Percentiles rank a stretch among this genome's conserved stretches.
phyloP scores from a whole-genome alignment of 2,797 vertebrate genomes.

The Cryptoblepharus egeriae region DNA sequence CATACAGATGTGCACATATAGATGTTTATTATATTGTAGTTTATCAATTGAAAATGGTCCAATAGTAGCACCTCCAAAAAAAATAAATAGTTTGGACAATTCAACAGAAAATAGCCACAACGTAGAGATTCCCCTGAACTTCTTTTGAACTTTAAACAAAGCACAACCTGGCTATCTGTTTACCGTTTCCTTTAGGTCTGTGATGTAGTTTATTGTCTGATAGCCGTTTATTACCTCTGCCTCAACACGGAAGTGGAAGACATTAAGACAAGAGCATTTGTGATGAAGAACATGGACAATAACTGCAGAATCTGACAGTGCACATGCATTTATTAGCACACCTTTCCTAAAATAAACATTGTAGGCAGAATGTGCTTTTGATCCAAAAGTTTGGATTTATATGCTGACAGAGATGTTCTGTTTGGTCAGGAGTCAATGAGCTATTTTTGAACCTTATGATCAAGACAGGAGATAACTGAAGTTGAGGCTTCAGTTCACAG shows the following conservation, averaged over 20 bases:
- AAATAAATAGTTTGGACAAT: conserved; percentile 22
- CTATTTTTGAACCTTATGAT: not conserved
- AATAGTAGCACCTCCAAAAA: conserved; percentile 22
- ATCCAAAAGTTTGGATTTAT: not conserved
- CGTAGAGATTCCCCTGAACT: not conserved
- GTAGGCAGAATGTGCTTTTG: not conserved
- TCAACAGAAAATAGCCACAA: not conserved
- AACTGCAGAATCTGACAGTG: not conserved
- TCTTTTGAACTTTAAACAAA: conserved; percentile 25
- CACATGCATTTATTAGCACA: not conserved
- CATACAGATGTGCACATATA: fast-evolving
- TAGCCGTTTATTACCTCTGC: not conserved
- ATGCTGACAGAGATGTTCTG: not conserved
- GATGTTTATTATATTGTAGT: conserved; percentile 1
- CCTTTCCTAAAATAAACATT: not conserved
- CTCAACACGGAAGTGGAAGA: conserved; percentile 10
- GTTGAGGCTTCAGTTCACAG: not conserved
- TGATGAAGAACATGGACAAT: not conserved
- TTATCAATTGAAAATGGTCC: conserved; percentile 18
- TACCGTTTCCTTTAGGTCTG: conserved; percentile 15
- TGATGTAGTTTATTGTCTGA: not conserved
- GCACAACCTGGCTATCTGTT: conserved; percentile 9
- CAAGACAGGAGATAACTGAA: not conserved
- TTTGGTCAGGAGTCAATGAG: not conserved
- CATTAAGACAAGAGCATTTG: not conserved